Evolutionary conservation across 2,888 invertebrate genomes (phyloP).

Genomic region (Shargacucullia verbasci): DNA sequence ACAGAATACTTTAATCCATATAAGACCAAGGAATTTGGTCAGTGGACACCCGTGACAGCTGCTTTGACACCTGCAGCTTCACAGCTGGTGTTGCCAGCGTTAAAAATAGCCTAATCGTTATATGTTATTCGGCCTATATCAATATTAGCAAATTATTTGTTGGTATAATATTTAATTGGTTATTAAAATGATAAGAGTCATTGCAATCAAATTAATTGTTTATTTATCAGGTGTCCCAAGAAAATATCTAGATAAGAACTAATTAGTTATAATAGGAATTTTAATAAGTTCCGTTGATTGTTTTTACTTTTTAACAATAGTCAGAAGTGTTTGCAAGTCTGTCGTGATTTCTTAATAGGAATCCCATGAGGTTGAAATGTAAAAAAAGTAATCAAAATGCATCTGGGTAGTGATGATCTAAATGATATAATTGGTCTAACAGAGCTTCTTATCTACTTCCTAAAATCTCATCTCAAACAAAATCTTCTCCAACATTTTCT

Average conservation of each 20-base stretch:
- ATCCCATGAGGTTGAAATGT: constrained; percentile 2
- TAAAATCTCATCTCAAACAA: neutral
- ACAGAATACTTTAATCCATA: constrained; percentile 13
- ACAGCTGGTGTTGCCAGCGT: constrained; percentile 32
- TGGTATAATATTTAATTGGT: constrained; percentile 16
- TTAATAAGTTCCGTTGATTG: constrained; percentile 29
- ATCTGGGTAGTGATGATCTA: no score
- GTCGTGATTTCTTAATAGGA: neutral
- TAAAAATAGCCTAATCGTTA: constrained; percentile 39
- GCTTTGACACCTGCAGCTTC: constrained; percentile 47
- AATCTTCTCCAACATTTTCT: constrained; percentile 12
- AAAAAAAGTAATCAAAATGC: no score
- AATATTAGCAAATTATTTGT: constrained; percentile 16
- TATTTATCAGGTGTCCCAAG: constrained; percentile 5
- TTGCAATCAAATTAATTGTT: constrained; percentile 21
- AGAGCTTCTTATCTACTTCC: neutral
- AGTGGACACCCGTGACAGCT: constrained; percentile 42
- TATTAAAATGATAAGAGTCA: constrained; percentile 14
- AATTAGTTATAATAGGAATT: constrained; percentile 17
- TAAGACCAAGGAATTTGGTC: constrained; percentile 30
- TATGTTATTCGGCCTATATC: neutral
- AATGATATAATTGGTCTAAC: neutral
- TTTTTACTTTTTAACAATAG: constrained; percentile 19
- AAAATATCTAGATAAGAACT: constrained; percentile 17
- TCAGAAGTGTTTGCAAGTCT: neutral